These are phyloP conservation scores for Hydractinia echinata DNA, from an alignment of 30 jellyfish, hydroid and myxozoan species.

Conservation along the genomic window DNA sequence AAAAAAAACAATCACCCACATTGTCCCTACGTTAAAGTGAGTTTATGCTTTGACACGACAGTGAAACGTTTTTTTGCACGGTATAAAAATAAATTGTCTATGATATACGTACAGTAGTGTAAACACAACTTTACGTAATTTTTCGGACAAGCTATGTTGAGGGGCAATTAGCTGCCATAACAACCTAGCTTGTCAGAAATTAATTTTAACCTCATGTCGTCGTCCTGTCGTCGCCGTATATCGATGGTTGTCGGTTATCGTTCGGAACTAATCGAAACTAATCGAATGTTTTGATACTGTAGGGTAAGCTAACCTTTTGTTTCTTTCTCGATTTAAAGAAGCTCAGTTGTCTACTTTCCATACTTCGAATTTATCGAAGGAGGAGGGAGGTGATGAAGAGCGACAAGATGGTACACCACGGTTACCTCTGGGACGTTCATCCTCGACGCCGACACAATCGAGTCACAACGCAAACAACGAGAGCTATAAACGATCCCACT, in stretches of 20 bases:
- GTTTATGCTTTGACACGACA: no score
- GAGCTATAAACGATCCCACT: slow-evolving; percentile 7
- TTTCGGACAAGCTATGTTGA: no score
- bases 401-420: neutral
- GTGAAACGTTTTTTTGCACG: no score
- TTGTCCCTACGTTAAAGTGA: no score
- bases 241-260: neutral
- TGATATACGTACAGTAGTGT: no score
- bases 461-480: neutral
- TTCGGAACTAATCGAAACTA: slow-evolving; percentile 9
- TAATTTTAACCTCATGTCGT: slow-evolving; percentile 1
- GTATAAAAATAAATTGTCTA: no score
- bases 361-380: slow-evolving; percentile 20
- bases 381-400: neutral
- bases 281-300: neutral
- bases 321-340: neutral
- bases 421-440: slow-evolving; percentile 2
- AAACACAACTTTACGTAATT: no score
- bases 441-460: neutral
- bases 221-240: no score
- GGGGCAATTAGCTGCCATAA: no score
- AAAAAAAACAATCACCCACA: no score
- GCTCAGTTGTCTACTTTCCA: slow-evolving; percentile 11
- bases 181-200: neutral
- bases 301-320: neutral